phyloP scores from a whole-genome alignment of 2,888 invertebrate species.

The Pyrochroa serraticornis region DNA sequence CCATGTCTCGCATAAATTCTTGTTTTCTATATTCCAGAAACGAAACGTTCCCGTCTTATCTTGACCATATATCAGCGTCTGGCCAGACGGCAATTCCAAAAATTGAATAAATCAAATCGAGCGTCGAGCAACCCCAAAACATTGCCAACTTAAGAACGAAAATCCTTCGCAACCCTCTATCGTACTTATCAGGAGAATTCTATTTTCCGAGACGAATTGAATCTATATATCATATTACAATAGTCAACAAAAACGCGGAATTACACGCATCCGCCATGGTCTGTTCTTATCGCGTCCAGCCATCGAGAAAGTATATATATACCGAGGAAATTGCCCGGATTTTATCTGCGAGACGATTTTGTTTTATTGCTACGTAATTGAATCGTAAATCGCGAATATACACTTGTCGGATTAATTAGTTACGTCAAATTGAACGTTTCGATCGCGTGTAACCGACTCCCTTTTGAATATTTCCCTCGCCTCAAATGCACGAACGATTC shows the following conservation, averaged over 20 bases:
- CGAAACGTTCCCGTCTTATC: slow-evolving; percentile 39
- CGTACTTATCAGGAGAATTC: slow-evolving; percentile 53
- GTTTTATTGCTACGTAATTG: no score
- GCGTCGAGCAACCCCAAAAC: slow-evolving; percentile 2
- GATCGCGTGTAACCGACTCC: no score
- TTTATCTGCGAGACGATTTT: no score
- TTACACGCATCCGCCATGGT: slow-evolving; percentile 41
- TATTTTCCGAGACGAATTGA: slow-evolving; percentile 58
- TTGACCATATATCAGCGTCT: slow-evolving; percentile 50
- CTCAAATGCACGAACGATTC: no score
- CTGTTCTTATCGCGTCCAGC: no score
- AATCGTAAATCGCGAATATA: no score
- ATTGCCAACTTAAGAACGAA: slow-evolving; percentile 11
- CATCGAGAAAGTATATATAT: no score
- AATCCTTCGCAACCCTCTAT: slow-evolving; percentile 9
- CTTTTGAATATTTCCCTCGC: no score
- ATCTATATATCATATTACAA: slow-evolving; percentile 56
- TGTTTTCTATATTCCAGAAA: slow-evolving; percentile 13
- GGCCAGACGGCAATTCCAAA: slow-evolving; percentile 47
- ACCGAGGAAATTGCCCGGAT: no score
- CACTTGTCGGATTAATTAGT: no score
- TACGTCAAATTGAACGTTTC: no score
- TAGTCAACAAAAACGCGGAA: slow-evolving; percentile 39
- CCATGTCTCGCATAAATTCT: slow-evolving; percentile 29
- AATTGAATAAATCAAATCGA: slow-evolving; percentile 53